Base-by-base conservation (phyloP, 1,140 invertebrate genomes). In the Papilio aristodemus region DNA sequence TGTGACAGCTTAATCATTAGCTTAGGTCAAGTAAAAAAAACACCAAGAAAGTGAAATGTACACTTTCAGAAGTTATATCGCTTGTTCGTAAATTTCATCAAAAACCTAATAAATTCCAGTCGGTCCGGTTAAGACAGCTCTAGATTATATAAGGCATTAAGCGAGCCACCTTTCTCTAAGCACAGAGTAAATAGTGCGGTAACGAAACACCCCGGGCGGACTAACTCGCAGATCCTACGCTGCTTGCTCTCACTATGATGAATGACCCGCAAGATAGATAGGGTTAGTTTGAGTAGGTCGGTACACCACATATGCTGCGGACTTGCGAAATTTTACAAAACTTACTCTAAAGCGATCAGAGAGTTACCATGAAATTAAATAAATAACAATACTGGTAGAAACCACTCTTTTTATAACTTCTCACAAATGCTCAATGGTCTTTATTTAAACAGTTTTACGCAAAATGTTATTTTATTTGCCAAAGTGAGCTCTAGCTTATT, bases 231-330 rank as follows among this genome's bases (percentile, higher is more conserved):
- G 27, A 62, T 62, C 59, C 59, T 37, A 62, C 59, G 59, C 58
- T 32, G 58, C 46, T 66, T 71, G 67, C 59, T 66, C 59, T 62
- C 50, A 68, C 63, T 70, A 72, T 78, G 74, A 78, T 78, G 76
- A 73, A 77, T 77, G 71, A 70, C 70, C 57, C 37, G 58, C 57
- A 62, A 75, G 73, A 75, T 75, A 77, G 73, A 77, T 77, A 77
- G 76, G 73, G 73, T 72, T 71, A 67, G 67, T 43, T 57, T 68
- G 73, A 75, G 68, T 71, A 73, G 41, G 59, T 43, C 25, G 57
- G 14, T 54, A 9, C 13, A 46, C 19, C 25, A 36, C 27, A 25
- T 0, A 62, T 1, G 58, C 39, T 67, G 19, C 1, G 57, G 41
- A 74, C 72, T 72, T 72, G 19, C 6, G 57, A 46, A 9, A 5